Percentiles rank a stretch among this genome's conserved stretches.
phyloP scores from a whole-genome alignment of 2,113 vertebrate genomes.

The Formicarius rufipectus region DNA sequence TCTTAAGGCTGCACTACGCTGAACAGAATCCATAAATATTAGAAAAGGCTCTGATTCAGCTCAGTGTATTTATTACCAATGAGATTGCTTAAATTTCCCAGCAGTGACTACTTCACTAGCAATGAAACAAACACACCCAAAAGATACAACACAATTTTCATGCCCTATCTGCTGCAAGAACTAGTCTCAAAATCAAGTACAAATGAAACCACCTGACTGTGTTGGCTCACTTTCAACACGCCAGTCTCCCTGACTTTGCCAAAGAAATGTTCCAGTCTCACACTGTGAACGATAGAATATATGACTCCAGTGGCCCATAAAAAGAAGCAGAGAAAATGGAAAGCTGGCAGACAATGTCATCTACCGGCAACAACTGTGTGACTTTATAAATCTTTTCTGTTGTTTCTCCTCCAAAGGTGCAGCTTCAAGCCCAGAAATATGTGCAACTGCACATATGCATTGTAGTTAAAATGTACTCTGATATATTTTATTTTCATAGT shows the following conservation, averaged over 20 bases:
- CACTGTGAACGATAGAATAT: conserved; percentile 48
- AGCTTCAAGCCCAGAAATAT: neutral
- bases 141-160: neutral
- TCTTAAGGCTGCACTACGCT: neutral
- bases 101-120: neutral
- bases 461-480: neutral
- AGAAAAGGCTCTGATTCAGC: neutral
- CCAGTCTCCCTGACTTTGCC: conserved; percentile 52
- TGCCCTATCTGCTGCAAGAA: neutral
- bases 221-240: conserved; percentile 47
- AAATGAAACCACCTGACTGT: conserved; percentile 30
- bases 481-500: neutral
- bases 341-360: conserved; percentile 60
- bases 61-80: neutral
- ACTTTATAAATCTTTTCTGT: conserved; percentile 31
- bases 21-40: neutral
- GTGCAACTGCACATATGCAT: neutral
- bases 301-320: conserved; percentile 63
- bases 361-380: conserved; percentile 48
- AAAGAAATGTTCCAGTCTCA: conserved; percentile 45
- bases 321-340: conserved; percentile 55
- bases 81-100: neutral
- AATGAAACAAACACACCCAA: conserved; percentile 8
- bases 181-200: conserved; percentile 39
- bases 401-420: conserved; percentile 22